Evolutionary conservation across 2,113 vertebrate genomes (phyloP), one percentile per base, ranked within the genome.

Genomic region (Lichenostomus cassidix): DNA sequence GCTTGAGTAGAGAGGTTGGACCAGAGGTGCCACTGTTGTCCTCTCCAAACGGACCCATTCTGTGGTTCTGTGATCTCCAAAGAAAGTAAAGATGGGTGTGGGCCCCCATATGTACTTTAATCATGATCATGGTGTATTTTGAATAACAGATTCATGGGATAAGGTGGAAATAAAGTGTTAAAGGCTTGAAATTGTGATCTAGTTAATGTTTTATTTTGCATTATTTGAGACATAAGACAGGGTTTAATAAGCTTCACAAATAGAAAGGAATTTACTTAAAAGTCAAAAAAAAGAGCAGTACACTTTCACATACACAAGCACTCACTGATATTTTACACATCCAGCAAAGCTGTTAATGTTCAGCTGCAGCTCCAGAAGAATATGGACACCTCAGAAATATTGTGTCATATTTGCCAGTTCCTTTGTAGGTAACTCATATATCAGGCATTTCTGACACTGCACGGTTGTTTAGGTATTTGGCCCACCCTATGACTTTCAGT

Each of bases 21-120:
- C 6, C 5, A 46, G 20, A 41, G 14, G 17, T 41, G 2, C 8
- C 29, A 31, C 24, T 22, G 28, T 31, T n/a, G 4, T 53, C 9
- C 11, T 33, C 68, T 83, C 24, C 16, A 39, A 3, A 11, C 24
- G 47, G 46, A 44, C 20, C 19, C 9, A 10, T 60, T 41, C 14
- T n/a, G 23, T n/a, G 28, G 10, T 39, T 67, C 33, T 81, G 9
- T 39, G 11, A 46, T n/a, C 9, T 65, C 24, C 31, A 53, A 49
- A 58, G 10, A 75, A 41, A 71, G 4, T 31, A 13, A 77, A 46
- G 11, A 49, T 6, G 7, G 42, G 47, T 1, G 1, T 8, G 60
- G 14, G 2, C 0, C 10, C 9, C 11, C 0, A 0, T 28, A 6
- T 0, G 0, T 29, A 15, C 14, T 29, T 50, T 75, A 65, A 29